Evolutionary conservation across 2,113 vertebrate genomes (phyloP), one percentile per base, ranked within the genome.

Genomic region (Pardalotus punctatus): DNA sequence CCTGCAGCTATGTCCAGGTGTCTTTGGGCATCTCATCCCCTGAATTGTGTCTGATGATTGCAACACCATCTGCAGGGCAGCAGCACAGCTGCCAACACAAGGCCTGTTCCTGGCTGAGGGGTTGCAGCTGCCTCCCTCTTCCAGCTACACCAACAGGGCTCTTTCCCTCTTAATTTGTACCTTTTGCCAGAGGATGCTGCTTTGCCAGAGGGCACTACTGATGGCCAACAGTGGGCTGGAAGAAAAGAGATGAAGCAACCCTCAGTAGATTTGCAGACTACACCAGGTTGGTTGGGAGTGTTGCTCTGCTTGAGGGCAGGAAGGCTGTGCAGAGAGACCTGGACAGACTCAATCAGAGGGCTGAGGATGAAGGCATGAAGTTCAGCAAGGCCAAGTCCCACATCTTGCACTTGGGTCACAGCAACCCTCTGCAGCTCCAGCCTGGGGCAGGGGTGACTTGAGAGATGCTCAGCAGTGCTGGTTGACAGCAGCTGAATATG

Each of bases 31-130:
- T 51, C 40, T 58, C 56, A 45, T 42, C 8, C 28, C 21, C 21
- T 33, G 51, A 33, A 16, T 3, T 0, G 2, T 13, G 53, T 19
- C 42, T 50, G 58, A 4, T n/a, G 28, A 56, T 7, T 31, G 35
- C 62, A 57, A 50, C 74, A 24, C 2, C 7, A 43, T 57, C 31
- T 40, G 47, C 57, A 47, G 51, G 2, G 42, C 79, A 72, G 43
- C 43, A 61, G 33, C 40, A 62, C 19, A 31, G 3, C 28, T 7
- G 65, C 16, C 22, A 38, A 16, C 0, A 0, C 21, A 24, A 31
- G 40, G 65, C 35, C 54, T 6, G 3, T 29, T 33, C 9, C 0
- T 0, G 35, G 38, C 71, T 25, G 12, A 12, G 48, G 42, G 0
- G 0, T 48, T 33, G 43, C 43, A 54, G 25, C 23, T 13, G 29